These are phyloP conservation scores for Trachythela sp. DNA, from an alignment of 64 coral and sea anemone species.

Conservation along the genomic window DNA sequence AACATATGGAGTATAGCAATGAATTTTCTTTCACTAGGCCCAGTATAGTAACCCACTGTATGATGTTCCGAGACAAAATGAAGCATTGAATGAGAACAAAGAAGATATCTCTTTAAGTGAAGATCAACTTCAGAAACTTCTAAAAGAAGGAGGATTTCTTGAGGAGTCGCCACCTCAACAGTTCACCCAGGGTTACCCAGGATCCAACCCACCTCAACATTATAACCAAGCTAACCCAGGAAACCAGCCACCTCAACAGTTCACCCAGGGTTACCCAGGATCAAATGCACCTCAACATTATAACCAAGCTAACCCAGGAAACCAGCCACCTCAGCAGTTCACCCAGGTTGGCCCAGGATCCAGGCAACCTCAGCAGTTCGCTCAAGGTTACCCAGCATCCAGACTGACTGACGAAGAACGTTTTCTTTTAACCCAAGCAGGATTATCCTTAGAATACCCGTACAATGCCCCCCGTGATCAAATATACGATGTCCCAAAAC, in stretches of 20 bases:
- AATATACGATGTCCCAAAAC: background rate
- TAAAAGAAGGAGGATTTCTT: background rate
- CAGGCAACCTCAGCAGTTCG: background rate
- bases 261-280: no score
- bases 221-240: no score
- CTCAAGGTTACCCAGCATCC: background rate
- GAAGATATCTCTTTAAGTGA: background rate
- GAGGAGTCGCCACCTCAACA: background rate
- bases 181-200: background rate
- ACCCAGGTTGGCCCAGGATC: background rate
- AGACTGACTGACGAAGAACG: background rate
- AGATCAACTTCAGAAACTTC: background rate
- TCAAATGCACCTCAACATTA: no score
- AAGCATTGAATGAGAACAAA: background rate
- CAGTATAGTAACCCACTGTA: background rate
- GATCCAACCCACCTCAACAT: no score
- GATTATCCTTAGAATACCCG: background rate
- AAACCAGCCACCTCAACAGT: background rate
- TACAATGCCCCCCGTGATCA: background rate
- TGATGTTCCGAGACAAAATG: background rate
- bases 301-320: background rate
- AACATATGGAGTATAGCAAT: background rate
- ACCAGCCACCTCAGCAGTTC: background rate
- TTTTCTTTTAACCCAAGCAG: background rate
- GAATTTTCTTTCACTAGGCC: background rate